Base-by-base conservation (phyloP, 2,797 vertebrate genomes). In the Catostomus latipinnis region DNA sequence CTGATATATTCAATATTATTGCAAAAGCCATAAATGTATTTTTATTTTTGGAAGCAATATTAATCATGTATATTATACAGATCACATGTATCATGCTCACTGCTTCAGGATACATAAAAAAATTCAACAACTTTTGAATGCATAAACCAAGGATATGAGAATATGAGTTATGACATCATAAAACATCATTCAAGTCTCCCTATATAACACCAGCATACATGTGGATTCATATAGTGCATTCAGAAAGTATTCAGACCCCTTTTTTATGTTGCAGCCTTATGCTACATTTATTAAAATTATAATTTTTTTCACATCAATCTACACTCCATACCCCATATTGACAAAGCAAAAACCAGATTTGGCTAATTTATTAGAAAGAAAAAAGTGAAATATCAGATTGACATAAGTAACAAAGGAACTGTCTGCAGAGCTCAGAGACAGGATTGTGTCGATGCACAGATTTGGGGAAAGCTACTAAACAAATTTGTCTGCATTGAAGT, bases 171-270 rank as follows among this genome's bases (percentile, higher is more conserved):
- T 57, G 52, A 58, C 43, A 13, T 43, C 63, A 76, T 68, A 68
- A 68, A 61, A 78, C 67, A 78, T 78, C 8, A 62, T 53, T 54
- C 18, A 46, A 11, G 56, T 62, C 69, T 70, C 12, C 10, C 22
- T 52, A 45, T 49, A 56, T 9, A 58, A 8, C 4, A 62, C 13
- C 22, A 71, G 57, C 69, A 71, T 52, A 66, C 10, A 61, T 48
- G 48, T 70, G 56, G 2, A 34, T 34, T 34, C 34, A 34, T 34
- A 34, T 34, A 34, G 34, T 34, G 34, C 34, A 34, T 34, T 34
- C 34, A 34, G 34, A 34, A 34, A 34, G 34, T 34, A 34, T 34
- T 34, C 34, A 34, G 34, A 34, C 2, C 34, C 34, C 34, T 34
- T 34, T 34, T 34, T 34, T 34, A 34, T 34, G 34, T 34, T 34